Conservation (phyloP, 2,113 vertebrate genomes). For the Brienomyrus brachyistius region DNA sequence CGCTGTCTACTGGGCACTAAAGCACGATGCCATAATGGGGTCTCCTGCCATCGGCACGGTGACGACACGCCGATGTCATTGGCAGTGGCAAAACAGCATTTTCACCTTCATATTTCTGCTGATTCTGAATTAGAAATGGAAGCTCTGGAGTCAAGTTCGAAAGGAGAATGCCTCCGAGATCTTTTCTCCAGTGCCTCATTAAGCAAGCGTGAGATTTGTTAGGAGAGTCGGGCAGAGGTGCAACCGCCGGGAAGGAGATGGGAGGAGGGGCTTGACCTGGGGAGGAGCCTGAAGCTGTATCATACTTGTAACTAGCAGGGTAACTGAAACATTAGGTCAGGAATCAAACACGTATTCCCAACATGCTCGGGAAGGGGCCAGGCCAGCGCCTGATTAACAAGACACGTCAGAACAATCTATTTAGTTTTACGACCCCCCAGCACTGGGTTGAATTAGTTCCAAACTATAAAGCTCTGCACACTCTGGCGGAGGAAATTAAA, state of each 20-base stretch:
- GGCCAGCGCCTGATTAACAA: slow-evolving; percentile 32
- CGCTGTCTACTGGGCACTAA: background rate
- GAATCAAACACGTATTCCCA: background rate
- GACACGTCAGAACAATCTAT: slow-evolving; percentile 41
- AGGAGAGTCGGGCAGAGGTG: background rate
- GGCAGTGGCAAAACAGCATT: background rate
- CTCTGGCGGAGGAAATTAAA: slow-evolving; percentile 35
- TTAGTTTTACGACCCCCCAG: slow-evolving; percentile 46
- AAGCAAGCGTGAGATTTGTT: background rate
- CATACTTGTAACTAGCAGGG: background rate
- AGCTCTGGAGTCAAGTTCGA: background rate
- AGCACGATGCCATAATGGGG: background rate
- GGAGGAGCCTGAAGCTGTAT: background rate
- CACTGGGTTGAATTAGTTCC: slow-evolving; percentile 49
- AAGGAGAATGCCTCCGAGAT: background rate
- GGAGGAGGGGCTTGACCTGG: background rate
- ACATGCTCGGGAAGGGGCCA: background rate
- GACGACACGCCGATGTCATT: background rate
- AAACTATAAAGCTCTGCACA: slow-evolving; percentile 52
- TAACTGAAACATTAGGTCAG: background rate
- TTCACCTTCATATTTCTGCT: background rate
- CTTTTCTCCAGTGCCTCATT: background rate
- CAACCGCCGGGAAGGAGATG: background rate
- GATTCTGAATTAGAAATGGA: background rate
- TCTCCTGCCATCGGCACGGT: background rate